Evolutionary conservation across 35 echinoderm and acorn worm species (phyloP).

Genomic region (Heliocidaris erythrogramma): DNA sequence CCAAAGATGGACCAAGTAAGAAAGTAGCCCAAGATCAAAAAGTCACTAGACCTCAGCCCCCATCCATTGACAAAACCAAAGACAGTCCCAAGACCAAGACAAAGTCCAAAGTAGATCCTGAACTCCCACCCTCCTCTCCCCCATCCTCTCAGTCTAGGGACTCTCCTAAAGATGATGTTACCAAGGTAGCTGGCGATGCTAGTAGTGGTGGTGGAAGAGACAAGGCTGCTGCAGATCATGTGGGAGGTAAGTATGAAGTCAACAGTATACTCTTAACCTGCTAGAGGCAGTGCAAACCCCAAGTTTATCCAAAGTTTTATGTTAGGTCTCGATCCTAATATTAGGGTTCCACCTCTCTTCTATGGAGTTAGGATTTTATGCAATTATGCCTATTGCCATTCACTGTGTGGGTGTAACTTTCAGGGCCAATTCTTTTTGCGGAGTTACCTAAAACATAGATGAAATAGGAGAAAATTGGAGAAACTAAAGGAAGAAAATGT

Average conservation of each 20-base stretch:
- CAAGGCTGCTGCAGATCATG: background rate
- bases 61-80: background rate
- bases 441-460: too few species aligned
- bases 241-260: background rate
- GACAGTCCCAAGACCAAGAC: background rate
- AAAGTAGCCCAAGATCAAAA: background rate
- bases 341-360: too few species aligned
- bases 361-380: too few species aligned
- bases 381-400: too few species aligned
- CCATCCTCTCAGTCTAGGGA: background rate
- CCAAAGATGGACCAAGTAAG: background rate
- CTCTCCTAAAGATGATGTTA: background rate
- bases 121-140: background rate
- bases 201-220: background rate
- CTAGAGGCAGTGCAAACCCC: too few species aligned
- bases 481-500: too few species aligned
- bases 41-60: background rate
- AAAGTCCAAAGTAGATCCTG: background rate
- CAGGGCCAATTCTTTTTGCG: too few species aligned
- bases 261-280: too few species aligned
- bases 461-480: too few species aligned
- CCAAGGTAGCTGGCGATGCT: background rate
- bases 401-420: too few species aligned
- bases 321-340: too few species aligned
- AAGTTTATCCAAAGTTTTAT: too few species aligned